Conservation (phyloP, 2,888 invertebrate genomes). For the Pelosia muscerda region DNA sequence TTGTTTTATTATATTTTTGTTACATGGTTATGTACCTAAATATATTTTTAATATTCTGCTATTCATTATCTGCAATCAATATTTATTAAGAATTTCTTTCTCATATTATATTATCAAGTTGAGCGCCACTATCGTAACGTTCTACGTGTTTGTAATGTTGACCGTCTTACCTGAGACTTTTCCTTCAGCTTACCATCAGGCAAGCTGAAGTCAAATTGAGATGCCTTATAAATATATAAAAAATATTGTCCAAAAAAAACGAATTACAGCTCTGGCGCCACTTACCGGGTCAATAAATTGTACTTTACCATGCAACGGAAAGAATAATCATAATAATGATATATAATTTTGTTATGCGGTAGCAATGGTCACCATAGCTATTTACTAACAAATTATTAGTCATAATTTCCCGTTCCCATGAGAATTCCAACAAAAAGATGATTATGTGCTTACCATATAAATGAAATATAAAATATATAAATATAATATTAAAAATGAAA, state of each 20-base stretch:
- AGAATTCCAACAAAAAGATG: neutral
- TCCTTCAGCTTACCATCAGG: no score
- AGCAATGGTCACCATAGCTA: neutral
- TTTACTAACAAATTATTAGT: neutral
- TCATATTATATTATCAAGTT: no score
- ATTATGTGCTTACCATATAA: no score
- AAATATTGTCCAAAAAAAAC: no score
- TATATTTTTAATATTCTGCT: neutral
- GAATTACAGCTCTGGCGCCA: neutral
- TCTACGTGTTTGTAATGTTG: no score
- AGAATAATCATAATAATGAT: neutral
- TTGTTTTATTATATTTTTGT: slow-evolving; percentile 26
- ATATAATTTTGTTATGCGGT: neutral
- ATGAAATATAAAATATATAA: no score
- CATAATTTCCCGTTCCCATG: neutral
- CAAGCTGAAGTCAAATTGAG: no score
- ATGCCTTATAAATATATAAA: no score
- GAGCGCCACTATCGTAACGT: no score
- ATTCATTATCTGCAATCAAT: neutral
- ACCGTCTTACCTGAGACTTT: no score
- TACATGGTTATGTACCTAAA: neutral
- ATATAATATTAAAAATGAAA: no score
- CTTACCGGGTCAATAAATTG: neutral
- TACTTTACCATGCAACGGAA: neutral
- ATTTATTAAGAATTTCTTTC: no score